These are phyloP conservation scores for Agrochola lychnidis DNA, from an alignment of 2,888 invertebrate genomes.

Conservation along the genomic window DNA sequence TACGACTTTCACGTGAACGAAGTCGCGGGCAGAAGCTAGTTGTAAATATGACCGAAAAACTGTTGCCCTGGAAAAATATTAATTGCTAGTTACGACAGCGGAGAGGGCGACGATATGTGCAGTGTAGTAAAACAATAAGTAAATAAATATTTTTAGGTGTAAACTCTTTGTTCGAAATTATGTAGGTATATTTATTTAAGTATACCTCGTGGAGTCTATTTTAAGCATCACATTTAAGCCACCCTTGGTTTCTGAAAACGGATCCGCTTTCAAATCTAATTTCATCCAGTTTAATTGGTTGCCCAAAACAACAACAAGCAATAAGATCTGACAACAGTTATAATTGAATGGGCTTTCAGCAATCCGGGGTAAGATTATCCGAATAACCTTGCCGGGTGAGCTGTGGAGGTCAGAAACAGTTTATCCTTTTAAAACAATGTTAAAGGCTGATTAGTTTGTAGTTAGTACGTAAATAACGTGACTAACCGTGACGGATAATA, in stretches of 20 bases:
- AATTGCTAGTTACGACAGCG: too few species aligned
- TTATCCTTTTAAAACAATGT: conserved; percentile 21
- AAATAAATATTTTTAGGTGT: not conserved
- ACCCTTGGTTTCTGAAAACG: not conserved
- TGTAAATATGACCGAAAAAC: too few species aligned
- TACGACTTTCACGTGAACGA: too few species aligned
- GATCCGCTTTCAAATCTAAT: conserved; percentile 14
- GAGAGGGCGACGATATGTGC: not conserved
- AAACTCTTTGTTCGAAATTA: not conserved
- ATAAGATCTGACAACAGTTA: not conserved
- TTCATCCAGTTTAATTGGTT: conserved; percentile 26
- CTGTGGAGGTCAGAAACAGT: not conserved
- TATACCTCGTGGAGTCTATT: not conserved
- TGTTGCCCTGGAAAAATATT: too few species aligned
- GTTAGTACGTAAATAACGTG: not conserved
- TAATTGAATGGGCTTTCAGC: conserved; percentile 15
- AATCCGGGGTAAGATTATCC: conserved; percentile 10
- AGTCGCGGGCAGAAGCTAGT: too few species aligned
- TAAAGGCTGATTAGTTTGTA: not conserved
- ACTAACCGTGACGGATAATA: not conserved
- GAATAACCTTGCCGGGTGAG: conserved; percentile 2
- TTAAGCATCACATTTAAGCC: not conserved
- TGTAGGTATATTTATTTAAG: not conserved
- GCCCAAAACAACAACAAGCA: conserved; percentile 24
- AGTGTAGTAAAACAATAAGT: not conserved